Evolutionary conservation across 2,888 invertebrate genomes (phyloP).

Genomic region (Aphidius colemani): DNA sequence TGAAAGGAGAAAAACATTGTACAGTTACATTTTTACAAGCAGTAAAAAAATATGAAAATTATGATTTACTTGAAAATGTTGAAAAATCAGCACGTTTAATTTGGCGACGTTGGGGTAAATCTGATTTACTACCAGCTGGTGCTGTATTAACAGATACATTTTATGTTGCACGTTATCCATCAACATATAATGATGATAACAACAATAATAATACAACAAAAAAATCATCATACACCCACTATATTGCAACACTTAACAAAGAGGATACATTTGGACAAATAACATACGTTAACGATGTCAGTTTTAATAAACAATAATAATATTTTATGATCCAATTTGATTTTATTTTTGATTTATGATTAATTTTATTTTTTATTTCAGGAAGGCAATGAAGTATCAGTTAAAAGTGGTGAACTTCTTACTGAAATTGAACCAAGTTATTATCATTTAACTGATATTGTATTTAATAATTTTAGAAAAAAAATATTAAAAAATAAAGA

Average conservation of each 20-base stretch:
- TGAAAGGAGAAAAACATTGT: slow-evolving; percentile 66
- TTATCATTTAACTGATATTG: slow-evolving; percentile 75
- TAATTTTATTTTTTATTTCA: slow-evolving; percentile 28
- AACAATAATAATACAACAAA: slow-evolving; percentile 26
- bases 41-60: slow-evolving; percentile 65
- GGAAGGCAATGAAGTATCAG: slow-evolving; percentile 45
- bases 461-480: slow-evolving; percentile 64
- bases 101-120: slow-evolving; percentile 80
- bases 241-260: slow-evolving; percentile 72
- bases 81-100: slow-evolving; percentile 76
- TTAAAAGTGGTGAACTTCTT: slow-evolving; percentile 70
- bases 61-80: slow-evolving; percentile 77
- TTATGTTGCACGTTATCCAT: slow-evolving; percentile 62
- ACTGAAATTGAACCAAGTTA: slow-evolving; percentile 79
- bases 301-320: slow-evolving; percentile 26
- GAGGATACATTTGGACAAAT: slow-evolving; percentile 72
- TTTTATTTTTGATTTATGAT: slow-evolving; percentile 4
- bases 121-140: slow-evolving; percentile 69
- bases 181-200: slow-evolving; percentile 36
- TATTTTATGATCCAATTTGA: neutral
- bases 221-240: slow-evolving; percentile 61
- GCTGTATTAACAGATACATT: slow-evolving; percentile 63
- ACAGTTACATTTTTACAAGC: slow-evolving; percentile 68
- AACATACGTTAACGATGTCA: slow-evolving; percentile 68
- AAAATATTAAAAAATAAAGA: slow-evolving; percentile 59